A percentile compares a stretch with the other conserved stretches of the same genome.
These are phyloP conservation scores for Cassiopea andromeda DNA, from an alignment of 30 jellyfish, hydroid and myxozoan species.

Conservation along the genomic window DNA sequence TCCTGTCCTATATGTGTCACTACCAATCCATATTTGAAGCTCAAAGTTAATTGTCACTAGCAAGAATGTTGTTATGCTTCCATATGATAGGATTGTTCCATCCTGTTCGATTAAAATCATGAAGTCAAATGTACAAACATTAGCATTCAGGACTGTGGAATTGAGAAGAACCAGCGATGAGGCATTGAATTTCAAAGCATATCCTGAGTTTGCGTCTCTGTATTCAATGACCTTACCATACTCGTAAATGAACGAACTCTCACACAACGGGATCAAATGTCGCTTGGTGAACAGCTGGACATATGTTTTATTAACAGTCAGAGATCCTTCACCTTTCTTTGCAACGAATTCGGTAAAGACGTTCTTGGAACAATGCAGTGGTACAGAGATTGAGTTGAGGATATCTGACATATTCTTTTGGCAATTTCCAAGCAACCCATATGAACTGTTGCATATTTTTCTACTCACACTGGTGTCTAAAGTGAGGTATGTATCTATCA, in stretches of 20 bases:
- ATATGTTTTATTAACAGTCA: conserved; percentile 11
- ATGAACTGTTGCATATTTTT: conserved; percentile 4
- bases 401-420: neutral
- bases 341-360: neutral
- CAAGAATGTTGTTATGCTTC: conserved; percentile 31
- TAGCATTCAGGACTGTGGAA: conserved; percentile 9
- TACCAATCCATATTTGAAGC: conserved; percentile 47
- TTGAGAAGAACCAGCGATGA: conserved; percentile 57
- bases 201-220: conserved; percentile 63
- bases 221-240: conserved; percentile 36
- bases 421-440: conserved; percentile 65
- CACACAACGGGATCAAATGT: conserved; percentile 30
- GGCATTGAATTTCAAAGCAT: conserved; percentile 53
- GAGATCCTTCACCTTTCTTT: neutral
- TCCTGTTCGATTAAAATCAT: conserved; percentile 38
- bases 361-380: conserved; percentile 17
- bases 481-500: conserved; percentile 36
- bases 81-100: conserved; percentile 65
- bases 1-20: conserved; percentile 6
- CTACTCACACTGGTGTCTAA: conserved; percentile 8
- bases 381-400: neutral
- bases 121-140: conserved; percentile 37
- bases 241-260: conserved; percentile 43
- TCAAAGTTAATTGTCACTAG: conserved; percentile 21
- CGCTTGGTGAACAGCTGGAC: neutral